Base-by-base conservation (phyloP, 2,797 vertebrate species). In the Carapus acus region DNA sequence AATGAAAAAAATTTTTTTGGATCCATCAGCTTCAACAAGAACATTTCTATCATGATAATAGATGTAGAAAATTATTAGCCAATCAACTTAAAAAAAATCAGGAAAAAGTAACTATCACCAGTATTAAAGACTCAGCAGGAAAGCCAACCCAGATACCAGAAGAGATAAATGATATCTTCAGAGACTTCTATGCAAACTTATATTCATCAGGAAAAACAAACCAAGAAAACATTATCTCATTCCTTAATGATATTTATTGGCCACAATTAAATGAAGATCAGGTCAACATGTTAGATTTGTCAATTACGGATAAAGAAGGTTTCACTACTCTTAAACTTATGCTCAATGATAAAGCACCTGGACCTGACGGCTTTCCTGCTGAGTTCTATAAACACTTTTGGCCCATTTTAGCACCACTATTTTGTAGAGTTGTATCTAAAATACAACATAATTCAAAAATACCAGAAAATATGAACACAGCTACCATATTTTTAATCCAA, bases 391-490 rank as follows among this genome's bases (percentile, higher is more conserved):
- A n/a, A n/a, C n/a, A n/a, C n/a, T n/a, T n/a, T n/a, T n/a, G n/a
- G n/a, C n/a, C n/a, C n/a, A n/a, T n/a, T n/a, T n/a, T n/a, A n/a
- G n/a, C n/a, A n/a, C n/a, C n/a, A n/a, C n/a, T n/a, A n/a, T n/a
- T n/a, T n/a, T n/a, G n/a, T n/a, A n/a, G n/a, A n/a, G n/a, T n/a
- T n/a, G n/a, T n/a, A n/a, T n/a, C n/a, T n/a, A n/a, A n/a, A n/a
- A n/a, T n/a, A n/a, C n/a, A n/a, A n/a, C n/a, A n/a, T n/a, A n/a
- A n/a, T n/a, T n/a, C n/a, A n/a, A n/a, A n/a, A n/a, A n/a, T n/a
- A n/a, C n/a, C n/a, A n/a, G n/a, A n/a, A n/a, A n/a, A n/a, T n/a
- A 41, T 41, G 39, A 41, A 41, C 16, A 41, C 39, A 41, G 39
- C 39, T 18, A 6, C 20, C 16, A 8, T 41, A 11, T 34, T n/a